These are phyloP conservation scores for Arctia plantaginis DNA, from an alignment of 2,888 invertebrate genomes.

Conservation along the genomic window DNA sequence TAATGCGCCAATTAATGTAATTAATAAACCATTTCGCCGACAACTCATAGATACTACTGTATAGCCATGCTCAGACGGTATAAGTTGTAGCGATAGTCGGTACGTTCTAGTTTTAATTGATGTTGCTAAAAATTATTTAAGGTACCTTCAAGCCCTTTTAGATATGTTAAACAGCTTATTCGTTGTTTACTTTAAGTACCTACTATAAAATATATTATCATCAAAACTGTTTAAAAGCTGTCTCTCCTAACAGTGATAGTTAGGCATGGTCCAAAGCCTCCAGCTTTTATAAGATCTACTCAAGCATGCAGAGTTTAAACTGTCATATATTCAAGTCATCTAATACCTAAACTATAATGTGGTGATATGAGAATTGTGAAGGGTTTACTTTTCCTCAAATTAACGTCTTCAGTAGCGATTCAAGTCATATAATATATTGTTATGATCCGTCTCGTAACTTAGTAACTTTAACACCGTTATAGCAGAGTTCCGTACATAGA, in stretches of 20 bases:
- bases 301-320: too few relatives aligned
- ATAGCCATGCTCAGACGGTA: not conserved
- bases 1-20: constrained; percentile 79
- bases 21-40: constrained; percentile 59
- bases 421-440: not conserved
- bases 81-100: not conserved
- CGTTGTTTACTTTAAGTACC: not conserved
- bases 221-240: not conserved
- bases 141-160: not conserved
- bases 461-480: not conserved
- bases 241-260: not conserved
- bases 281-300: too few relatives aligned
- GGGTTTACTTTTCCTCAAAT: not conserved
- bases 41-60: constrained; percentile 41
- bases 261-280: too few relatives aligned
- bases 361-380: too few relatives aligned
- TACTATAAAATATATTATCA: not conserved
- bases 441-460: not conserved
- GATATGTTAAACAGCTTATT: not conserved
- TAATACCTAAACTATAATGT: not conserved
- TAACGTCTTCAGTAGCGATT: not conserved
- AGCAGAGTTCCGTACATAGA: not conserved
- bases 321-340: not conserved
- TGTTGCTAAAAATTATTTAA: not conserved
- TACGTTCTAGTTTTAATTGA: not conserved